These are phyloP conservation scores for Nasonia giraulti DNA, from an alignment of 1,140 invertebrate species.

Conservation along the genomic window DNA sequence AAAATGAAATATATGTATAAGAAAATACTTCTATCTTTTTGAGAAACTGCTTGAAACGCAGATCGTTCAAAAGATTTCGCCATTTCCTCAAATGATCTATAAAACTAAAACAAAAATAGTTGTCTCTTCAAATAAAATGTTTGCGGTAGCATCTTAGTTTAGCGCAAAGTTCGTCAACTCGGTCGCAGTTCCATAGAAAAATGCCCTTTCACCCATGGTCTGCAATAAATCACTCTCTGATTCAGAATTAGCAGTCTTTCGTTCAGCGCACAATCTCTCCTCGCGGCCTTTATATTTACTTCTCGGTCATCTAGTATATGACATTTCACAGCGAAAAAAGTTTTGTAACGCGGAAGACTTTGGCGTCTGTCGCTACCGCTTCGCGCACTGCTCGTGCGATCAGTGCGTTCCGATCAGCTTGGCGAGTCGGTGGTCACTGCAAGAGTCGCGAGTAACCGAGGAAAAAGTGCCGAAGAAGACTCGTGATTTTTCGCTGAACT, in stretches of 20 bases:
- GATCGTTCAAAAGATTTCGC: too few species aligned
- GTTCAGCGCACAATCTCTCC: background rate
- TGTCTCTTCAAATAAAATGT: too few species aligned
- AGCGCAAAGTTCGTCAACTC: too few species aligned
- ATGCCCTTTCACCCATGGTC: background rate
- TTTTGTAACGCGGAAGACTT: constrained; percentile 49
- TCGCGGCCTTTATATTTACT: constrained; percentile 17
- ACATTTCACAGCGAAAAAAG: constrained; percentile 44
- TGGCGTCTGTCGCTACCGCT: background rate
- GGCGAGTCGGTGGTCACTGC: background rate
- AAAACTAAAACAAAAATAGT: too few species aligned
- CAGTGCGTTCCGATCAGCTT: constrained; percentile 5
- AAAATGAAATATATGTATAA: too few species aligned
- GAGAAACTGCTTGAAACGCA: too few species aligned
- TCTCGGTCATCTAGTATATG: background rate
- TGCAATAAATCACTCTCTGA: background rate
- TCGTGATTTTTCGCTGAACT: background rate
- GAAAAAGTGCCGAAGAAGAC: background rate
- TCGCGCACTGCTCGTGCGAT: background rate
- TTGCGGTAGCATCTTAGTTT: background rate
- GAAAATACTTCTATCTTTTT: too few species aligned
- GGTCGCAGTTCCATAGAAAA: too few species aligned
- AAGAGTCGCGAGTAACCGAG: background rate
- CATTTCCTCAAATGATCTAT: too few species aligned
- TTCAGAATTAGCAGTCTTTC: background rate